Percentiles rank a stretch among this genome's conserved stretches.
These are phyloP conservation scores for Folsomia candida DNA, from an alignment of 2,888 invertebrate genomes.

Conservation along the genomic window DNA sequence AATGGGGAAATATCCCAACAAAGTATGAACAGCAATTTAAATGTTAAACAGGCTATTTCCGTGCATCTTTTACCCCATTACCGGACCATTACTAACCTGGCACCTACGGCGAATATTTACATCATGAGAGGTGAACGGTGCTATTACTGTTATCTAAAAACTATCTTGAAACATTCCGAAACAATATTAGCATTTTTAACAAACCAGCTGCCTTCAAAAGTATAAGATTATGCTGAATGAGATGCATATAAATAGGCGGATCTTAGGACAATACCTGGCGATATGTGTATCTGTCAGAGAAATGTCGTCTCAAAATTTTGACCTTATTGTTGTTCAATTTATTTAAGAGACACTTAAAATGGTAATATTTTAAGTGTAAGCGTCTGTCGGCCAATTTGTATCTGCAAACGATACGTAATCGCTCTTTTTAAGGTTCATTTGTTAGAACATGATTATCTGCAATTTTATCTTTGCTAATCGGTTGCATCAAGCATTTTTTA, in stretches of 20 bases:
- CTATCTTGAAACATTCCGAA: slow-evolving; percentile 4
- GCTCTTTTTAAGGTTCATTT: not conserved
- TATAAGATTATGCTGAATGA: not conserved
- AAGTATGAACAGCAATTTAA: slow-evolving; percentile 14
- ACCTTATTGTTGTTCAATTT: too few relatives aligned
- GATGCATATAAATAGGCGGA: too few relatives aligned
- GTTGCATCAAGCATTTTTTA: not conserved
- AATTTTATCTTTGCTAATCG: not conserved
- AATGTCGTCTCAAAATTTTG: too few relatives aligned
- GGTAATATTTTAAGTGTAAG: too few relatives aligned
- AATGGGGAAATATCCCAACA: not conserved
- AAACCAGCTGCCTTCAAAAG: slow-evolving; percentile 15
- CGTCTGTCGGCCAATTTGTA: not conserved
- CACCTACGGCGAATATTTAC: slow-evolving; percentile 9
- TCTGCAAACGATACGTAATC: not conserved
- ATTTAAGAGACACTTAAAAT: too few relatives aligned
- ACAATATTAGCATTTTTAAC: slow-evolving; percentile 19
- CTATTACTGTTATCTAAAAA: slow-evolving; percentile 16
- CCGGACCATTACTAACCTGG: not conserved
- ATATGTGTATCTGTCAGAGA: too few relatives aligned
- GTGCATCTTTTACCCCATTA: not conserved
- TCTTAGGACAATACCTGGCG: too few relatives aligned
- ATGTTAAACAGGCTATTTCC: slow-evolving; percentile 21
- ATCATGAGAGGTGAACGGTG: slow-evolving; percentile 6
- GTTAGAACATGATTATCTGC: not conserved